Evolutionary conservation across 2,797 vertebrate genomes (phyloP).

Genomic region (Mustela erminea): DNA sequence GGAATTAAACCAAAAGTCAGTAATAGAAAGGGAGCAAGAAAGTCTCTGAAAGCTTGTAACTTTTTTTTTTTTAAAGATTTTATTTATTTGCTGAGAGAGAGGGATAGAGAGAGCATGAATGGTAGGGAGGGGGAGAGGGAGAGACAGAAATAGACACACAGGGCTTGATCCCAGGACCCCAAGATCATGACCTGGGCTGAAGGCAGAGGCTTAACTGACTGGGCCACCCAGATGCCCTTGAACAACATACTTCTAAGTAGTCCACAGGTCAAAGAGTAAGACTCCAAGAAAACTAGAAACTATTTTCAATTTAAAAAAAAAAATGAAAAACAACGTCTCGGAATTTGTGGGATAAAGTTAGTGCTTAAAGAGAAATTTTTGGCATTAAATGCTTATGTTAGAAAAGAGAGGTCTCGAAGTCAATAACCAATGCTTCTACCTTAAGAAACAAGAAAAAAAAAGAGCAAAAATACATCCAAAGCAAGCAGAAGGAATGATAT

Average conservation of each 20-base stretch:
- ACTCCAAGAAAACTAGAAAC: not conserved
- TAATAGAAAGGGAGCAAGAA: not conserved
- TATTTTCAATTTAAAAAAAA: not conserved
- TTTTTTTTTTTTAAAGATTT: not conserved
- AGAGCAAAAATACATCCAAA: slow-evolving; percentile 4
- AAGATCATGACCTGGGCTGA: too few species aligned
- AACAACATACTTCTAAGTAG: not conserved
- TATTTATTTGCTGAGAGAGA: too few species aligned
- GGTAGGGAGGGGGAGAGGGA: too few species aligned
- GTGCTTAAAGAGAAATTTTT: not conserved
- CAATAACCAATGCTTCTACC: not conserved
- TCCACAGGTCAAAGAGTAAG: not conserved
- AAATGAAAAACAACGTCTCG: not conserved
- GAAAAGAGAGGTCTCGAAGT: not conserved
- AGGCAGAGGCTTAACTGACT: too few species aligned
- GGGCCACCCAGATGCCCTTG: too few species aligned
- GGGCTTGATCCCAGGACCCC: too few species aligned
- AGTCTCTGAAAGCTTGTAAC: not conserved
- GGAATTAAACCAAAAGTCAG: not conserved
- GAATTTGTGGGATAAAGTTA: not conserved
- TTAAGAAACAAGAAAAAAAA: not conserved
- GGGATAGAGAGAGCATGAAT: too few species aligned
- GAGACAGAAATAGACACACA: too few species aligned
- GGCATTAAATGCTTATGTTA: slow-evolving; percentile 1
- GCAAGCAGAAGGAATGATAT: not conserved